Evolutionary conservation across 2,888 invertebrate genomes (phyloP), one percentile per base, ranked within the genome.

Genomic region (Drymonia ruficornis): DNA sequence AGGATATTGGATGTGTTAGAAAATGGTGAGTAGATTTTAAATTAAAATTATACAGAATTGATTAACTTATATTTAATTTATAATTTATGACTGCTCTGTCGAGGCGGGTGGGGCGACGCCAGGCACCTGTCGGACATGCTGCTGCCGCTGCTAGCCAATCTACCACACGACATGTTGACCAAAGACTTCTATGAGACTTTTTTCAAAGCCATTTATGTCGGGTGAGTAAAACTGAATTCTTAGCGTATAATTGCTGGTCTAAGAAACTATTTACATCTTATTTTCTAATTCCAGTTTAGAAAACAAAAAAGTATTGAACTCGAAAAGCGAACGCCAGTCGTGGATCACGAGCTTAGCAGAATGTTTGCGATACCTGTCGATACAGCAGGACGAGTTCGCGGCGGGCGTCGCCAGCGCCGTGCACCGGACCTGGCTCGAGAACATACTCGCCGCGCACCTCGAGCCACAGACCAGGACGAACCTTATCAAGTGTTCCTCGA

Each of bases 41-140:
- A n/a, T 0, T 6, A 2, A 13, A 40, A 42, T 11, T 42, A 18
- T 16, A 11, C 1, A 19, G 9, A 16, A 7, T 16, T 18, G 1
- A 6, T 19, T 42, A 0, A 42, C n/a, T 5, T 23, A 23, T 44
- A 7, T 6, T 9, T 16, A 11, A 1, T 3, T 31, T 31, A 11
- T 31, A 31, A 31, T 31, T 9, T 11, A 31, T 1, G 40, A 12
- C 3, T 13, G n/a, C 15, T 48, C 29, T 28, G 38, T 47, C 2
- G 55, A 87, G 97, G 96, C 49, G 97, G 96, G 0, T 94, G 96
- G 87, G 96, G 96, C 28, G 96, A 96, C 83, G 97, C 97, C 9
- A 87, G 93, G 50, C 92, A 94, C 8, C 94, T 98, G 67, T 95
- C 95, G 57, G 96, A 96, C 18, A 95, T 96, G 82, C 83, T 98